A percentile compares a stretch with the other conserved stretches of the same genome.
phyloP scores from a whole-genome alignment of 2,797 vertebrate species.

The Chaunax sp. region DNA sequence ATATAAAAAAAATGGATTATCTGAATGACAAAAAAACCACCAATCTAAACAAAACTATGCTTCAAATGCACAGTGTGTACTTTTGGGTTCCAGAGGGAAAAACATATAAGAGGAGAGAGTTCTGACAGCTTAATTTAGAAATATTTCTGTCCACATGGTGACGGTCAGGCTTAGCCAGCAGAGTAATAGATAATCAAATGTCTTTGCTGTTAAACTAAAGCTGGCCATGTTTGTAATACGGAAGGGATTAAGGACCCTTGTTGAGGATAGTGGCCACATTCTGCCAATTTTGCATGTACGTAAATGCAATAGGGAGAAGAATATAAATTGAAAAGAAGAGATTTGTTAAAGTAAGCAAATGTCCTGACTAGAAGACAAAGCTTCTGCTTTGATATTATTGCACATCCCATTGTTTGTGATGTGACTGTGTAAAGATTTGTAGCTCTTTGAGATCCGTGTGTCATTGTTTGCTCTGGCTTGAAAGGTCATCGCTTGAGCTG shows the following conservation, averaged over 20 bases:
- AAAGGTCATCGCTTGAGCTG: constrained; percentile 30
- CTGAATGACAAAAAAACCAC: no score
- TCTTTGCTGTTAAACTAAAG: constrained; percentile 48
- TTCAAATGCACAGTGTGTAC: no score
- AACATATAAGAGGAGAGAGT: no score
- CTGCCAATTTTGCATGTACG: constrained; percentile 31
- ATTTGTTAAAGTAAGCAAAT: constrained; percentile 16
- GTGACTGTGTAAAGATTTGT: constrained; percentile 6
- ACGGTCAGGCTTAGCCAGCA: constrained; percentile 36
- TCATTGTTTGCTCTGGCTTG: constrained; percentile 12
- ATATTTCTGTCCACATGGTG: constrained; percentile 30
- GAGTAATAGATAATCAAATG: constrained; percentile 57
- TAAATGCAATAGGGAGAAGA: background rate
- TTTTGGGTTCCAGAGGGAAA: no score
- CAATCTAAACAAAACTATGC: no score
- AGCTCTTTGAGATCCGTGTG: constrained; percentile 24
- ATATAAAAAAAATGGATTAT: no score
- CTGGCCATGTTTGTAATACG: constrained; percentile 36
- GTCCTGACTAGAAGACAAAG: background rate
- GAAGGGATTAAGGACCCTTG: constrained; percentile 42
- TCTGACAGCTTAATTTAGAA: constrained; percentile 35
- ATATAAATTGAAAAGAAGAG: background rate
- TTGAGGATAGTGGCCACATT: no score
- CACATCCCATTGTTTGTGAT: constrained; percentile 8
- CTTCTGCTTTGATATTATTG: no score